A percentile compares a stretch with the other conserved stretches of the same genome.
Conservation (phyloP, 2,797 vertebrate genomes). For the Megaceryle alcyon region DNA sequence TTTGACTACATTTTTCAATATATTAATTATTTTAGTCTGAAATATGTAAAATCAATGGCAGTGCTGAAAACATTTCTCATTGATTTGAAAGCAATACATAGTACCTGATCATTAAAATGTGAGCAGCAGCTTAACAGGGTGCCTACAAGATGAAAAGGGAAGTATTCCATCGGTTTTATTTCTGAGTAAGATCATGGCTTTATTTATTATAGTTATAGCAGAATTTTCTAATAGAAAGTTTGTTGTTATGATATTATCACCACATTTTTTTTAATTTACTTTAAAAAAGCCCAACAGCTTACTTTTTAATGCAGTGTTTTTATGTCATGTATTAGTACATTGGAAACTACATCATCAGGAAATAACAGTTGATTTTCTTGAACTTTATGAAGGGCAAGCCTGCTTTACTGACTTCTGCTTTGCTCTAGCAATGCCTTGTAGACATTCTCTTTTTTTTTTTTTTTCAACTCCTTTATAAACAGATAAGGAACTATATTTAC, state of each 20-base stretch:
- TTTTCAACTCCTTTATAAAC: background rate
- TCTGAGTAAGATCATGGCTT: slow-evolving; percentile 10
- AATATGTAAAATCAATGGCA: slow-evolving; percentile 26
- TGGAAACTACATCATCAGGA: background rate
- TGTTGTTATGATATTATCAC: background rate
- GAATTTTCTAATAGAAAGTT: background rate
- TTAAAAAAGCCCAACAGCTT: background rate
- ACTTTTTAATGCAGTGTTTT: background rate
- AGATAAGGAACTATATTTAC: background rate
- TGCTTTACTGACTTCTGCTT: background rate
- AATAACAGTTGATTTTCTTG: background rate
- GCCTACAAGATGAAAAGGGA: background rate
- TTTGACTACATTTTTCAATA: slow-evolving; percentile 3
- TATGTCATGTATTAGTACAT: background rate
- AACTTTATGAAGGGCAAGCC: background rate
- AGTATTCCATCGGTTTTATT: slow-evolving; percentile 22
- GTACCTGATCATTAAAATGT: background rate
- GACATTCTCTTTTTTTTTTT: accelerated
- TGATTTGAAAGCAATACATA: slow-evolving; percentile 29
- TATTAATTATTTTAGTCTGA: slow-evolving; percentile 6
- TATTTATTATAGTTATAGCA: slow-evolving; percentile 5
- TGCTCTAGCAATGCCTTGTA: background rate
- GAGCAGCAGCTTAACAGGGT: background rate
- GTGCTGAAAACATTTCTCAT: slow-evolving; percentile 33
- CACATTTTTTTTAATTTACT: background rate